Evolutionary conservation across 2,888 invertebrate species (phyloP).

Genomic region (Andrena bicolor): DNA sequence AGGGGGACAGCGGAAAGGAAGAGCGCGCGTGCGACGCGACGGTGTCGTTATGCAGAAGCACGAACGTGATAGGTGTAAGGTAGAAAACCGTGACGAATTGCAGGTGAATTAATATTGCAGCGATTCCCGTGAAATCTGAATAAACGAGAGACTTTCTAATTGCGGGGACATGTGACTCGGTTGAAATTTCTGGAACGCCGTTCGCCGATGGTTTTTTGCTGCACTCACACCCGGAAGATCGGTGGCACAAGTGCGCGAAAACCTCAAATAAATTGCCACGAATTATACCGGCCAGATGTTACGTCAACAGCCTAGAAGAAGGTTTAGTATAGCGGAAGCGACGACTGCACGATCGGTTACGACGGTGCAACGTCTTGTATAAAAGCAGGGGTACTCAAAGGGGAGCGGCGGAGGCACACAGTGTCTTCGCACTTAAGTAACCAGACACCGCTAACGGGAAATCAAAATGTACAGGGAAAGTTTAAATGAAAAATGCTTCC

Average conservation of each 20-base stretch:
- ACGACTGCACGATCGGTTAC: slow-evolving; percentile 24
- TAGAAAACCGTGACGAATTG: background rate
- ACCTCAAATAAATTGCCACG: slow-evolving; percentile 52
- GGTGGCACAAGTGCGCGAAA: slow-evolving; percentile 37
- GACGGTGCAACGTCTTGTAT: slow-evolving; percentile 24
- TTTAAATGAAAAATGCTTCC: too few relatives aligned
- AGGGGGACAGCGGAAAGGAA: background rate
- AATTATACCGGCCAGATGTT: slow-evolving; percentile 43
- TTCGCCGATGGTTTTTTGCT: slow-evolving; percentile 1
- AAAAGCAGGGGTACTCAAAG: slow-evolving; percentile 15
- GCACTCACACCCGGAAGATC: slow-evolving; percentile 37
- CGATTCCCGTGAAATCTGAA: background rate
- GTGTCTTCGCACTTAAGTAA: too few relatives aligned
- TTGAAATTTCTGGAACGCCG: slow-evolving; percentile 24
- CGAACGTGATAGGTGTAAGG: background rate
- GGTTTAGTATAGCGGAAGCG: slow-evolving; percentile 49
- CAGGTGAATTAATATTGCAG: background rate
- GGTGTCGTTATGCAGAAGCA: background rate
- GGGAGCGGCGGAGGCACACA: background rate
- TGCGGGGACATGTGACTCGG: slow-evolving; percentile 12
- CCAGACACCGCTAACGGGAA: too few relatives aligned
- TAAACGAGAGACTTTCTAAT: slow-evolving; percentile 29
- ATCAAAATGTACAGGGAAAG: too few relatives aligned
- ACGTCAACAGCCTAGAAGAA: slow-evolving; percentile 40
- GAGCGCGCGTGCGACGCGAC: background rate